phyloP scores from a whole-genome alignment of 2,888 invertebrate species.

The Deladenus siricidicola region DNA sequence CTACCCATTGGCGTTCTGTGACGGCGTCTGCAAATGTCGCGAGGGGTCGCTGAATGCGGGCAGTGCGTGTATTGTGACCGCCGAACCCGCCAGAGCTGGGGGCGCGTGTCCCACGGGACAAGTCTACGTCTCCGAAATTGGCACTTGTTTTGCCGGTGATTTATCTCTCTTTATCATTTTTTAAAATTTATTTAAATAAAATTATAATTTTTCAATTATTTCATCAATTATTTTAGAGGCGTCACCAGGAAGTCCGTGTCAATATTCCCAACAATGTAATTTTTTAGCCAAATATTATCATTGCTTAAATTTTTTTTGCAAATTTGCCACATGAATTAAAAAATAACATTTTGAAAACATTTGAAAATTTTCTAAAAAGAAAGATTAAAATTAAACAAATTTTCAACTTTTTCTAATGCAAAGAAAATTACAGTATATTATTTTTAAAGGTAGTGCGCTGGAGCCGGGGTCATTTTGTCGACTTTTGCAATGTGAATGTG shows the following conservation, averaged over 20 bases:
- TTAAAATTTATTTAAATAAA: no score
- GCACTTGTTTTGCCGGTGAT: constrained; percentile 51
- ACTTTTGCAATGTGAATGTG: constrained; percentile 44
- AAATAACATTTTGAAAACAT: not conserved
- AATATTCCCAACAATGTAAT: constrained; percentile 53
- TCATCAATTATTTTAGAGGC: constrained; percentile 45
- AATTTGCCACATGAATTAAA: not conserved
- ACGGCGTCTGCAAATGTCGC: constrained; percentile 49
- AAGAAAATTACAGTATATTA: no score
- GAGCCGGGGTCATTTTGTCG: constrained; percentile 52
- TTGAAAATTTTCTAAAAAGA: no score
- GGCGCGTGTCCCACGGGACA: constrained; percentile 33
- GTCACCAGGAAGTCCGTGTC: constrained; percentile 51
- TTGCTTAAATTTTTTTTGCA: not conserved
- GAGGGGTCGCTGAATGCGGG: constrained; percentile 51
- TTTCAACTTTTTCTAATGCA: no score
- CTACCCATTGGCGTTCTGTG: constrained; percentile 51
- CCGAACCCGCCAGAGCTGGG: constrained; percentile 1
- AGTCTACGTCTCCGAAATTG: constrained; percentile 51
- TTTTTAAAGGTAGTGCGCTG: constrained; percentile 29
- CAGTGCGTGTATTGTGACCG: constrained; percentile 43
- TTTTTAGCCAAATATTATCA: not conserved
- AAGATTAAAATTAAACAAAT: no score
- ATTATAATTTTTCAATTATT: no score
- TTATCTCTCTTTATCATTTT: not conserved